These are phyloP conservation scores for Hirtodrosophila confusa DNA, from an alignment of 2,888 invertebrate genomes.

Conservation along the genomic window DNA sequence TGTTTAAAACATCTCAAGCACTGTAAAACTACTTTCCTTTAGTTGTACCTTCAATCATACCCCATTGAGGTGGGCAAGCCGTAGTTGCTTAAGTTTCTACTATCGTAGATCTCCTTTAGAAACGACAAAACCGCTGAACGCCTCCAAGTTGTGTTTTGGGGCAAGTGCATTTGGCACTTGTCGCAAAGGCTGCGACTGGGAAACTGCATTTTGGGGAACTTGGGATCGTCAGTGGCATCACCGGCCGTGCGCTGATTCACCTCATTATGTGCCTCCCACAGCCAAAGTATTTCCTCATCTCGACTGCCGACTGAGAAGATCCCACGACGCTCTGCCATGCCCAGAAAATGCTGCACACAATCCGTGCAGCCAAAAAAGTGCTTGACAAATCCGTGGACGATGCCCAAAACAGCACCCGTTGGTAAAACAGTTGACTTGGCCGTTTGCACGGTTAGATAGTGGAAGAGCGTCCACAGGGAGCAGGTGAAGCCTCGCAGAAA, in stretches of 20 bases:
- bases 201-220: conserved; percentile 72
- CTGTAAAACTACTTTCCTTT: not conserved
- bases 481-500: conserved; percentile 94
- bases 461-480: conserved; percentile 96
- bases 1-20: too few species aligned
- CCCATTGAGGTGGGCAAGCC: conserved; percentile 57
- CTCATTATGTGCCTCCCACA: conserved; percentile 96
- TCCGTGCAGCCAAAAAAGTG: conserved; percentile 96
- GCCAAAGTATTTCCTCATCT: conserved; percentile 92
- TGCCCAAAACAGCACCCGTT: conserved; percentile 33
- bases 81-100: conserved; percentile 49
- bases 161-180: conserved; percentile 12
- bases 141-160: conserved; percentile 17
- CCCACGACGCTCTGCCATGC: conserved; percentile 55
- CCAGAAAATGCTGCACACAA: conserved; percentile 93
- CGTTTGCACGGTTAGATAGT: conserved; percentile 92
- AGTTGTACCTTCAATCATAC: conserved; percentile 25
- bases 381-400: conserved; percentile 59
- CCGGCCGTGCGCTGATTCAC: conserved; percentile 94
- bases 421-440: conserved; percentile 22
- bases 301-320: conserved; percentile 16
- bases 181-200: conserved; percentile 33
- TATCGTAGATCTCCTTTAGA: conserved; percentile 47
- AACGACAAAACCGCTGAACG: conserved; percentile 34
- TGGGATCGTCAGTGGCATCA: conserved; percentile 94